A percentile compares a stretch with the other conserved stretches of the same genome.
Conservation (phyloP, 2,113 vertebrate genomes). For the Glaucomys volans region DNA sequence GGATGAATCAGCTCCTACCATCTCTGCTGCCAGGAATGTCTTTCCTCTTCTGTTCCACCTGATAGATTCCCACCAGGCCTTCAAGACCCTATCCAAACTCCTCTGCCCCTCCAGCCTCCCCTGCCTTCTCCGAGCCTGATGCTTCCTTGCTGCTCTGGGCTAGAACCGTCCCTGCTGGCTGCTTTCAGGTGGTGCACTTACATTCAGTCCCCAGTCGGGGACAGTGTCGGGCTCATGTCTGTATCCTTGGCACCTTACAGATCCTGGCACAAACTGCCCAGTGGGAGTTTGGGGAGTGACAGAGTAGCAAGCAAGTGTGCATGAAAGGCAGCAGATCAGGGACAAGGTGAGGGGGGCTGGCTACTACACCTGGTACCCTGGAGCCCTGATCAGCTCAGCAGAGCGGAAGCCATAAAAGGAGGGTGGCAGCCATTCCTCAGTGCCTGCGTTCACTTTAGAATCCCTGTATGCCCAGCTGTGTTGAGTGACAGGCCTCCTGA, state of each 20-base stretch:
- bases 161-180: neutral
- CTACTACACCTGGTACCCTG: neutral
- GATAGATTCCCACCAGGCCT: neutral
- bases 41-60: neutral
- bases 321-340: rapidly evolving
- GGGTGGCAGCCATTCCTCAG: neutral
- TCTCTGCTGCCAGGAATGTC: neutral
- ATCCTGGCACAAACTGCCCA: neutral
- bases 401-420: neutral
- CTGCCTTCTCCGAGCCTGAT: neutral
- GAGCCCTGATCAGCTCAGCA: neutral
- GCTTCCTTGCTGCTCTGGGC: neutral
- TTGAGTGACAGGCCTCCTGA: neutral
- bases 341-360: no score
- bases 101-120: neutral
- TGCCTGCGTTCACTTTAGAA: neutral
- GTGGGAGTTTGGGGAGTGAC: neutral
- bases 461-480: rapidly evolving
- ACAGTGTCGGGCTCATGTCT: neutral
- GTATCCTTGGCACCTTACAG: neutral
- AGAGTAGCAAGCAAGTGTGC: neutral
- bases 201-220: neutral
- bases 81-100: neutral
- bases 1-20: neutral
- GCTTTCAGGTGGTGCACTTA: neutral